Evolutionary conservation across 2,888 invertebrate genomes (phyloP).

Genomic region (Ornithoptera priamus): DNA sequence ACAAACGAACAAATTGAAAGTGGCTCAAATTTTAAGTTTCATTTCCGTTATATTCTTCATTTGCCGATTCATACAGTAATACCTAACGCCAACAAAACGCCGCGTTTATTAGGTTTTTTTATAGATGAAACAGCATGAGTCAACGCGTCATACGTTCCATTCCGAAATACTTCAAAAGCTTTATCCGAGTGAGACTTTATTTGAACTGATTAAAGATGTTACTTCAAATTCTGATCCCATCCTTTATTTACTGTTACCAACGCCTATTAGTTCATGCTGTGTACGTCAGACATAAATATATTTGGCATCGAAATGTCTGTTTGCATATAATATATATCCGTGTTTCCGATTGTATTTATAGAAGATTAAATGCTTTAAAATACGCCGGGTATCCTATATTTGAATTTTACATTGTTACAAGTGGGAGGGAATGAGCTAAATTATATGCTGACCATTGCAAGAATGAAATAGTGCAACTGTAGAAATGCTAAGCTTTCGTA

Average conservation of each 20-base stretch:
- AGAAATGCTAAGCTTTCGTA: background rate
- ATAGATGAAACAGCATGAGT: constrained; percentile 1
- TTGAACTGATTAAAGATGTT: constrained; percentile 6
- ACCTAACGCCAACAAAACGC: background rate
- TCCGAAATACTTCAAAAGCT: constrained; percentile 15
- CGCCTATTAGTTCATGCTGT: constrained; percentile 6
- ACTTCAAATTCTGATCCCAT: background rate
- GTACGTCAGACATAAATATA: constrained; percentile 17
- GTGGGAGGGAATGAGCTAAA: background rate
- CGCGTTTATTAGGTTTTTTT: constrained; percentile 5
- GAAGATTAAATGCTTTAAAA: constrained; percentile 19
- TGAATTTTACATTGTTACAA: constrained; percentile 5
- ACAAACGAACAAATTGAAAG: background rate
- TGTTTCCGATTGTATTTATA: constrained; percentile 17
- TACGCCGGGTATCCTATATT: constrained; percentile 14
- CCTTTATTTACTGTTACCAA: constrained; percentile 3
- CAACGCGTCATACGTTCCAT: constrained; percentile 1
- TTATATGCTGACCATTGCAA: background rate
- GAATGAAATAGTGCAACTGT: background rate
- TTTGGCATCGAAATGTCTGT: constrained; percentile 16
- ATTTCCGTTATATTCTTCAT: background rate
- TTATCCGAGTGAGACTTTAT: background rate
- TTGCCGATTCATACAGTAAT: background rate
- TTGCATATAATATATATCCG: constrained; percentile 1
- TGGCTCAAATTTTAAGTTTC: background rate